Percentiles rank a stretch among this genome's conserved stretches.
Evolutionary conservation across 2,113 vertebrate species (phyloP).

Genomic region (Lutjanus erythropterus): DNA sequence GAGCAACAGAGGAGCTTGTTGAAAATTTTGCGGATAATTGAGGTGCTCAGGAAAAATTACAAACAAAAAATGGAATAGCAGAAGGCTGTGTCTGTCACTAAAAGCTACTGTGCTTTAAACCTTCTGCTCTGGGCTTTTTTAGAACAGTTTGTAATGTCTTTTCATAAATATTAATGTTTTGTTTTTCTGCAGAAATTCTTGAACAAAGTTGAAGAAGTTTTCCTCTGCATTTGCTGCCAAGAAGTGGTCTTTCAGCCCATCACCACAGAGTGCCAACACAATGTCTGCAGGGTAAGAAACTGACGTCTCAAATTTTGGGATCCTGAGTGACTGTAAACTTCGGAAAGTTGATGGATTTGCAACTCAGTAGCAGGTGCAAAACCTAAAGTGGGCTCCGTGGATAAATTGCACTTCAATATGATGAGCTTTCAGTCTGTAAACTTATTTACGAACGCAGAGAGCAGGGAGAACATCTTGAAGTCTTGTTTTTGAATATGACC

Average conservation of each 20-base stretch:
- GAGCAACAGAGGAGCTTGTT: neutral
- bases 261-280: constrained; percentile 96
- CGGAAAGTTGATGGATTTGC: neutral
- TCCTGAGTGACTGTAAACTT: neutral
- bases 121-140: neutral
- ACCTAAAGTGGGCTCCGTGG: too few species aligned
- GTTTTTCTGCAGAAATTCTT: constrained; percentile 89
- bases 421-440: too few species aligned
- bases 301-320: neutral
- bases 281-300: constrained; percentile 93
- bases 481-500: neutral
- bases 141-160: neutral
- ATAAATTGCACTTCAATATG: too few species aligned
- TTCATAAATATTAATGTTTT: neutral
- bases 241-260: constrained; percentile 94
- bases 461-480: neutral
- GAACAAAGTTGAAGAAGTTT: constrained; percentile 93
- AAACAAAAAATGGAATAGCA: too few species aligned
- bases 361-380: neutral
- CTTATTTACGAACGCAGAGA: neutral
- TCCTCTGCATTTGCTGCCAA: constrained; percentile 97
- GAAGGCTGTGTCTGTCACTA: neutral
- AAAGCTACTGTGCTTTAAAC: neutral
- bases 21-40: neutral
- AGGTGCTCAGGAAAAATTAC: too few species aligned